Conservation (phyloP, 2,888 invertebrate genomes). For the Rhimphoctona megacephalus region DNA sequence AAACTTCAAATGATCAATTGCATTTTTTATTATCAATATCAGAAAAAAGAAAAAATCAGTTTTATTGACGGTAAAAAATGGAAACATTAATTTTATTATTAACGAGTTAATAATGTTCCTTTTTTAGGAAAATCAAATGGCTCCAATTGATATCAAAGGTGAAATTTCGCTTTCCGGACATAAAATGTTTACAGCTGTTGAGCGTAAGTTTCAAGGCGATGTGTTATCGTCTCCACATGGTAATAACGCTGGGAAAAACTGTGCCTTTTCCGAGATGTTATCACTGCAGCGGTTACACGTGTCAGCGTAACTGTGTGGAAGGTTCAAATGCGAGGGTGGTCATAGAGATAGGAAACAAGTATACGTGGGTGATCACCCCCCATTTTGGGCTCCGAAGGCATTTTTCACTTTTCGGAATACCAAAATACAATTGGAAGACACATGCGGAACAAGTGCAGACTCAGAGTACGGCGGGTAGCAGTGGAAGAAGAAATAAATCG, state of each 20-base stretch:
- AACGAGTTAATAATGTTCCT: neutral
- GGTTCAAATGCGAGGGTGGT: conserved; percentile 83
- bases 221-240: conserved; percentile 83
- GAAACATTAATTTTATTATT: too few species aligned
- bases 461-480: conserved; percentile 55
- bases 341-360: conserved; percentile 84
- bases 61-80: neutral
- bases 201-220: conserved; percentile 83
- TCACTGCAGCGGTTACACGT: conserved; percentile 83
- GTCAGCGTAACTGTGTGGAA: conserved; percentile 83
- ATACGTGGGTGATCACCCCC: conserved; percentile 84
- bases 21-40: neutral
- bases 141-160: conserved; percentile 82
- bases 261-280: conserved; percentile 82
- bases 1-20: neutral
- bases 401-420: conserved; percentile 83
- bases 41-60: neutral
- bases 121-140: conserved; percentile 84
- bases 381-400: conserved; percentile 82
- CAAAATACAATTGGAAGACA: conserved; percentile 80
- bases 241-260: conserved; percentile 80
- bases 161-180: conserved; percentile 83
- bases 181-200: conserved; percentile 81
- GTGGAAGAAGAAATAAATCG: conserved; percentile 75
- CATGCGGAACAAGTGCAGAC: conserved; percentile 76